Evolutionary conservation across 2,888 invertebrate genomes (phyloP).

Genomic region (Dorcus hopei): DNA sequence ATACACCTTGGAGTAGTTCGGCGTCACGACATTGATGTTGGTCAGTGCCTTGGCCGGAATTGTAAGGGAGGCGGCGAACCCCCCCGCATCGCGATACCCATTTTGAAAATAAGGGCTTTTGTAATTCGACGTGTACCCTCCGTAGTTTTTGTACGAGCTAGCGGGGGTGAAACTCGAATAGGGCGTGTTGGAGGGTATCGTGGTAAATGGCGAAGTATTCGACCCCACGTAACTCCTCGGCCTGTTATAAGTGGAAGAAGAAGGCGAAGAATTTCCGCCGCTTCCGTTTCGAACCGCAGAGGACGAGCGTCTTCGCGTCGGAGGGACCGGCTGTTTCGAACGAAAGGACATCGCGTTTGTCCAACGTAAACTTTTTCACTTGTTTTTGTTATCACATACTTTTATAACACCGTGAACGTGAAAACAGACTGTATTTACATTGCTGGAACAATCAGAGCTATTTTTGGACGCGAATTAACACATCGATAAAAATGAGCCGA

Average conservation of each 20-base stretch:
- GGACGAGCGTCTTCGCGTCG: conserved; percentile 42
- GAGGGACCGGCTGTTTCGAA: conserved; percentile 39
- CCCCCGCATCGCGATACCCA: conserved; percentile 56
- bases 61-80: conserved; percentile 63
- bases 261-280: conserved; percentile 20
- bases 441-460: too few species aligned
- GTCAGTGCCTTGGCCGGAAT: conserved; percentile 59
- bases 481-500: too few species aligned
- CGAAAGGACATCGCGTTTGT: conserved; percentile 34
- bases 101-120: conserved; percentile 51
- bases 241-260: conserved; percentile 16
- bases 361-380: neutral
- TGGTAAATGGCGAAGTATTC: conserved; percentile 13
- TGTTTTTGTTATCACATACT: neutral
- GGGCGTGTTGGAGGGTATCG: conserved; percentile 32
- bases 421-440: too few species aligned
- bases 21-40: conserved; percentile 58
- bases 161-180: conserved; percentile 37
- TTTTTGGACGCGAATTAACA: too few species aligned
- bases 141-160: conserved; percentile 18
- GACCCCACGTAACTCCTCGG: conserved; percentile 29
- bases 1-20: conserved; percentile 48
- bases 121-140: conserved; percentile 38
- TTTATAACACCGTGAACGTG: too few species aligned
- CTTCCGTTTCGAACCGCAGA: conserved; percentile 34